Evolutionary conservation across 2,888 invertebrate species (phyloP).

Genomic region (Drosophila neonasuta): DNA sequence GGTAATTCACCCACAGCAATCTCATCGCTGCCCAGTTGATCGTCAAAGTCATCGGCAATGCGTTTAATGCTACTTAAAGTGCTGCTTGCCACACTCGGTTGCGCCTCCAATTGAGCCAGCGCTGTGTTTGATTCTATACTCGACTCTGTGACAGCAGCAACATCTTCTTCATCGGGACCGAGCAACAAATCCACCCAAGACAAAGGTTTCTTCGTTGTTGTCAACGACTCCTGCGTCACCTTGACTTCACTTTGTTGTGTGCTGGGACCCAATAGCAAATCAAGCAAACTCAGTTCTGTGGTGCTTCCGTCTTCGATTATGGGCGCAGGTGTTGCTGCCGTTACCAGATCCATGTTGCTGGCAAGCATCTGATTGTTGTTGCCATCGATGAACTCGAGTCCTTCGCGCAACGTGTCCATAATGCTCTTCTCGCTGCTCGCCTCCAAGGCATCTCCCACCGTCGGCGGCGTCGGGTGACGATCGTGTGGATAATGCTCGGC

Average conservation of each 20-base stretch:
- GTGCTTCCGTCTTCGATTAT: slow-evolving; percentile 12
- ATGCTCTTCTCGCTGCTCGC: slow-evolving; percentile 78
- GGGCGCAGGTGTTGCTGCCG: slow-evolving; percentile 6
- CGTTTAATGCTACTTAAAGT: slow-evolving; percentile 57
- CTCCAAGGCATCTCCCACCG: slow-evolving; percentile 39
- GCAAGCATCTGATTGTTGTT: slow-evolving; percentile 77
- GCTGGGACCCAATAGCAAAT: slow-evolving; percentile 73
- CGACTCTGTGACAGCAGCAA: slow-evolving; percentile 30
- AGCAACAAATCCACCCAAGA: slow-evolving; percentile 77
- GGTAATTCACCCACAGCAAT: slow-evolving; percentile 69
- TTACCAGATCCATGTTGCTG: slow-evolving; percentile 66
- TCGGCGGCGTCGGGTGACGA: slow-evolving; percentile 65
- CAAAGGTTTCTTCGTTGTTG: slow-evolving; percentile 57
- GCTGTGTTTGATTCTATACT: slow-evolving; percentile 31
- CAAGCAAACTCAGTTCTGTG: slow-evolving; percentile 75
- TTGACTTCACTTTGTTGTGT: slow-evolving; percentile 48
- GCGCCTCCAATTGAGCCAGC: slow-evolving; percentile 21
- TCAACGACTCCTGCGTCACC: slow-evolving; percentile 45
- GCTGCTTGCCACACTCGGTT: slow-evolving; percentile 2
- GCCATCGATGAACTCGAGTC: slow-evolving; percentile 80
- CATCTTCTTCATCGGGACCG: slow-evolving; percentile 70
- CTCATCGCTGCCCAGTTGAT: slow-evolving; percentile 59
- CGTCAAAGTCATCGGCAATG: slow-evolving; percentile 68
- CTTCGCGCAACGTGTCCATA: slow-evolving; percentile 79
- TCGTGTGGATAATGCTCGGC: slow-evolving; percentile 75